Evolutionary conservation across 2,113 vertebrate genomes (phyloP).

Genomic region (Marmota monax): DNA sequence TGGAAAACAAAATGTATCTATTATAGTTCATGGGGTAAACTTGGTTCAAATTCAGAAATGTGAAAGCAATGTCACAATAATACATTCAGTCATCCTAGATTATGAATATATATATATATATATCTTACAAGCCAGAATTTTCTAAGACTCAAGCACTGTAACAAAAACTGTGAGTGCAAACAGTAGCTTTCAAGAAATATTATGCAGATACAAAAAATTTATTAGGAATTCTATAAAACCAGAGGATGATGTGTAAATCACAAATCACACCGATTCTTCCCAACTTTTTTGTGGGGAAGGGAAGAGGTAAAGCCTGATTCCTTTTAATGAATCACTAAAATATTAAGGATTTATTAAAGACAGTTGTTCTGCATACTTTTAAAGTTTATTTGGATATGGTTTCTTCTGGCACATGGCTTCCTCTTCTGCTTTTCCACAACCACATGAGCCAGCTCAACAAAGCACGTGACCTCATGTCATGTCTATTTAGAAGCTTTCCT

Average conservation of each 20-base stretch:
- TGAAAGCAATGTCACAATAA: neutral
- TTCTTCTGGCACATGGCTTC: neutral
- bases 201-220: neutral
- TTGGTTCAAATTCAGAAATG: slow-evolving; percentile 50
- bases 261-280: neutral
- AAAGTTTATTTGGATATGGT: neutral
- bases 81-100: neutral
- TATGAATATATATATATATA: neutral
- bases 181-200: neutral
- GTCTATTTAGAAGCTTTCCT: neutral
- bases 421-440: neutral
- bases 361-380: neutral
- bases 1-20: neutral
- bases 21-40: neutral
- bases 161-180: slow-evolving; percentile 9
- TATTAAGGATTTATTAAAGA: neutral
- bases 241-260: neutral
- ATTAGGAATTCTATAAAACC: neutral
- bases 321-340: neutral
- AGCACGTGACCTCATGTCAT: neutral
- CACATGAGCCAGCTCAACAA: neutral
- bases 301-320: neutral
- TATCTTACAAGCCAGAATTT: neutral
- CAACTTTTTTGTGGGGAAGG: neutral
- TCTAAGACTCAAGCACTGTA: neutral